Evolutionary conservation across 2,113 vertebrate species (phyloP).

Genomic region (Nansenia antarctica): DNA sequence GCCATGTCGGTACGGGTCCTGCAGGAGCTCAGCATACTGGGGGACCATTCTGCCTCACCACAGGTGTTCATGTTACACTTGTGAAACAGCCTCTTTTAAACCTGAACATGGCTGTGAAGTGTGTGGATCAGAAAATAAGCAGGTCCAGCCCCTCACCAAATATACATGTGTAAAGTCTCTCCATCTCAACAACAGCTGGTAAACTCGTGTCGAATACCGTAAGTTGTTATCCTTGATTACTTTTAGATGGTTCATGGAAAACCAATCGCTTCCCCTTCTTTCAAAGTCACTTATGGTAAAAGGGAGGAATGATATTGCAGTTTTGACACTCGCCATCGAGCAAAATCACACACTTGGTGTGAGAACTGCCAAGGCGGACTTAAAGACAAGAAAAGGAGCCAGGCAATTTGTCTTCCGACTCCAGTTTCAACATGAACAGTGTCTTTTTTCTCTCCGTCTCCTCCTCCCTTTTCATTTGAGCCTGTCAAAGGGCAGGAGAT

Average conservation of each 20-base stretch:
- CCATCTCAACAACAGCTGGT: slow-evolving; percentile 44
- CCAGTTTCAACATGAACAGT: background rate
- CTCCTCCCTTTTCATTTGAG: slow-evolving; percentile 5
- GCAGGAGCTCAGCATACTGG: slow-evolving; percentile 30
- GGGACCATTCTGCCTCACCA: slow-evolving; percentile 23
- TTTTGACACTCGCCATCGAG: background rate
- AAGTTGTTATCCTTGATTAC: background rate
- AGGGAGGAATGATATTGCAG: background rate
- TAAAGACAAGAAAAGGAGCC: too few species aligned
- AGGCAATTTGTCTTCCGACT: too few species aligned
- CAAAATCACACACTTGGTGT: too few species aligned
- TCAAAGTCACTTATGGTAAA: too few species aligned
- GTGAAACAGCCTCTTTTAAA: slow-evolving; percentile 40
- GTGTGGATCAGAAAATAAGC: slow-evolving; percentile 43
- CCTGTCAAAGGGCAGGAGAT: slow-evolving; percentile 15
- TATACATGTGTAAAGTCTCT: slow-evolving; percentile 29
- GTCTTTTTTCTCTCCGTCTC: background rate
- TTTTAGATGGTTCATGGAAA: slow-evolving; percentile 18
- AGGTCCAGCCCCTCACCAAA: slow-evolving; percentile 50
- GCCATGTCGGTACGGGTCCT: slow-evolving; percentile 33
- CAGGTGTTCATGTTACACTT: slow-evolving; percentile 48
- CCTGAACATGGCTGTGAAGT: slow-evolving; percentile 17
- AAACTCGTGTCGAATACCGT: slow-evolving; percentile 11
- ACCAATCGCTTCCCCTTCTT: background rate
- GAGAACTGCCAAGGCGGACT: too few species aligned